Evolutionary conservation across 2,888 invertebrate genomes (phyloP), one percentile per base, ranked within the genome.

Genomic region (Onthophagus sagittarius): DNA sequence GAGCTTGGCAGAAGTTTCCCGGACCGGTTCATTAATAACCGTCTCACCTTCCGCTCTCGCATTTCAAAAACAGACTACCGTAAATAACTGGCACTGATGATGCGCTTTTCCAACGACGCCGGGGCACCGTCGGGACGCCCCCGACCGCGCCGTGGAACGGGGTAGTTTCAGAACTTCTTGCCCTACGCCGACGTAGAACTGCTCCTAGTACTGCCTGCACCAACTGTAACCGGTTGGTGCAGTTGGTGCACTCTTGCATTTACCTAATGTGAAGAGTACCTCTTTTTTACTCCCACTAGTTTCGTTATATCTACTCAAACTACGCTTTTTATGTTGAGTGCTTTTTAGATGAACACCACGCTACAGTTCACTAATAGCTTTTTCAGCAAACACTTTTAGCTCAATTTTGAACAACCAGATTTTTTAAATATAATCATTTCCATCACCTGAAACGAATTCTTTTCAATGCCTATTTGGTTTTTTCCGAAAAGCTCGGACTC

Each of bases 11-110:
- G 81, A 82, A 79, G 82, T 83, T 32, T 23, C 79, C 79, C 79
- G 79, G 72, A 78, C 83, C 79, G 78, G 81, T 84, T 85, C 85
- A 85, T 85, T 85, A 85, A 85, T 85, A 85, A 82, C 84, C 81
- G 83, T 84, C 84, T 81, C 84, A 84, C 85, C 84, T 85, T 77
- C 80, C 79, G 67, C 67, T 79, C 79, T 79, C 79, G 79, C 82
- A 79, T 82, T 84, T 84, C 84, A 83, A 82, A 83, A 84, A 84
- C 84, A 84, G 83, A 83, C 82, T 80, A 81, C 81, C 83, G 83
- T 83, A 82, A 84, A 84, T 84, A 83, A 83, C 83, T 81, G 79
- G 82, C 81, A 81, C 79, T 81, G 81, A 83, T 83, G 82, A 82
- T 83, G 80, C 78, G 74, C 74, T 71, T 74, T 74, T 74, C 67